Evolutionary conservation across 1,140 invertebrate genomes (phyloP).

Genomic region (Mizuhopecten yessoensis): DNA sequence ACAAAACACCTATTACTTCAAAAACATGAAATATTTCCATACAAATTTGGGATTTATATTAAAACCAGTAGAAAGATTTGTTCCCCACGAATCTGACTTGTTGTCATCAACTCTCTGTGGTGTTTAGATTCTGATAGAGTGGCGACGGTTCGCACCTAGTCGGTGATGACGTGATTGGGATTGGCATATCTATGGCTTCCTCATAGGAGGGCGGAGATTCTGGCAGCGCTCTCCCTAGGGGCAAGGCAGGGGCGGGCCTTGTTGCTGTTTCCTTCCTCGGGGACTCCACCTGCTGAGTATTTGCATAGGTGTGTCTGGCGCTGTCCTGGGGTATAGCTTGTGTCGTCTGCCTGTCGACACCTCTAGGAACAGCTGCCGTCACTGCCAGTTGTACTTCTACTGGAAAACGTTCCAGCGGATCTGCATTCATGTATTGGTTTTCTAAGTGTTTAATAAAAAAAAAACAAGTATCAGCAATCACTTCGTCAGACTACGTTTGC

Average conservation of each 20-base stretch:
- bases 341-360: background rate
- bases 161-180: background rate
- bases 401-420: background rate
- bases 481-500: no score
- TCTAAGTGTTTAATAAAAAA: background rate
- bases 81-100: background rate
- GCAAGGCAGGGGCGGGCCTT: background rate
- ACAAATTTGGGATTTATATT: no score
- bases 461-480: no score
- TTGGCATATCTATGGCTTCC: constrained; percentile 48
- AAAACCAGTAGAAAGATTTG: background rate
- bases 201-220: constrained; percentile 51
- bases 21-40: no score
- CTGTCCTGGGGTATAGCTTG: background rate
- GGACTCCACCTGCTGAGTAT: background rate
- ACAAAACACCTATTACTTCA: no score
- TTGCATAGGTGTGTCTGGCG: background rate
- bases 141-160: background rate
- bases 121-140: constrained; percentile 4
- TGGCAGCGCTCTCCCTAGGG: background rate
- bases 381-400: background rate
- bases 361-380: background rate
- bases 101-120: background rate
- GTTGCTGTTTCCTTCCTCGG: background rate
- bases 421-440: background rate